A percentile compares a stretch with the other conserved stretches of the same genome.
Conservation (phyloP, 2,888 invertebrate genomes). For the Spisula subtruncata region DNA sequence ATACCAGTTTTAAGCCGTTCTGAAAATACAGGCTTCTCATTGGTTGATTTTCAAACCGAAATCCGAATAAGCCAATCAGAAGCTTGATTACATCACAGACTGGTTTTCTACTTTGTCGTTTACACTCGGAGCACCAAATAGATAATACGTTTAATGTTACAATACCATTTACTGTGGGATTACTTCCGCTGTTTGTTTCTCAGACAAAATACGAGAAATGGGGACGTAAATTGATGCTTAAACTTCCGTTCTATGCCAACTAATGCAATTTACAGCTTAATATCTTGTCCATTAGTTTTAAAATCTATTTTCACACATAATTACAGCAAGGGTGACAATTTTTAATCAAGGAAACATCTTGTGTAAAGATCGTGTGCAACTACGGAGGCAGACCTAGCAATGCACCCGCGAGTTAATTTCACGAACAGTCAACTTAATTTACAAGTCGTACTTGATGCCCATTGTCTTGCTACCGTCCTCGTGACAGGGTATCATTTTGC, state of each 20-base stretch:
- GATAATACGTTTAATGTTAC: too few relatives aligned
- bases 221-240: not conserved
- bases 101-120: too few relatives aligned
- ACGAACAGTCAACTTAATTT: constrained; percentile 42
- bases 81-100: too few relatives aligned
- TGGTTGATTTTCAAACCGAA: too few relatives aligned
- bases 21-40: too few relatives aligned
- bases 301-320: constrained; percentile 24
- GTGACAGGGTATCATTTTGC: constrained; percentile 47
- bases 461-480: constrained; percentile 2
- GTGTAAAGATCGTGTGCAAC: not conserved
- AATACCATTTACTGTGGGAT: too few relatives aligned
- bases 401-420: constrained; percentile 29
- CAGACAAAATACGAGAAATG: constrained; percentile 13
- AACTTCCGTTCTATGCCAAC: not conserved
- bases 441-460: constrained; percentile 31
- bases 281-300: constrained; percentile 22
- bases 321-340: constrained; percentile 14
- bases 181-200: not conserved
- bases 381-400: not conserved
- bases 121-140: too few relatives aligned
- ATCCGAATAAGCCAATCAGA: too few relatives aligned
- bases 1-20: too few relatives aligned
- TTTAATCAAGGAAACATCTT: constrained; percentile 4
- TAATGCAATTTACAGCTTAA: constrained; percentile 24